These are phyloP conservation scores for Drosophila infuscata DNA, from an alignment of 2,888 invertebrate species.

Conservation along the genomic window DNA sequence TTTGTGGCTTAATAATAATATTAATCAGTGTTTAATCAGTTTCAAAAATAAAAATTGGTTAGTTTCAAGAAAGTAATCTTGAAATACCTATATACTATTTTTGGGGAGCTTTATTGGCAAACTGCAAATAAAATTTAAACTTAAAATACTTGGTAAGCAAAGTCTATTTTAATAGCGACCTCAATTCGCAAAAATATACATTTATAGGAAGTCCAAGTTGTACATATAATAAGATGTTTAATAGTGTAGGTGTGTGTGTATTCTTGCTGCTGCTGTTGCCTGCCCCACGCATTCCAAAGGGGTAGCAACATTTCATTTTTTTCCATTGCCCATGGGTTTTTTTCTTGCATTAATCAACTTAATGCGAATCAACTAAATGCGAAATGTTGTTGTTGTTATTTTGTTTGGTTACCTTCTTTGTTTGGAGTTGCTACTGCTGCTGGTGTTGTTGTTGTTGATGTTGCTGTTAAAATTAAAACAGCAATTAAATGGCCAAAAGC, in stretches of 20 bases:
- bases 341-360: conserved; percentile 70
- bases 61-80: not conserved
- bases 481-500: conserved; percentile 79
- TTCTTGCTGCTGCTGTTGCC: conserved; percentile 12
- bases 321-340: conserved; percentile 52
- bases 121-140: not conserved
- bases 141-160: not conserved
- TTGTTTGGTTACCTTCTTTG: conserved; percentile 30
- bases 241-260: not conserved
- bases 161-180: not conserved
- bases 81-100: not conserved
- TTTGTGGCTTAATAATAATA: not conserved
- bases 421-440: conserved; percentile 5
- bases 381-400: conserved; percentile 41
- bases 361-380: conserved; percentile 70
- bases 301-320: conserved; percentile 10
- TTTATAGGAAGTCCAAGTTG: not conserved
- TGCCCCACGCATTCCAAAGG: conserved; percentile 9
- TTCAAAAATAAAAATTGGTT: not conserved
- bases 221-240: not conserved
- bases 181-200: not conserved
- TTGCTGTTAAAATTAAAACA: conserved; percentile 74
- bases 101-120: not conserved
- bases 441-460: conserved; percentile 13
- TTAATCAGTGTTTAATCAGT: not conserved